Percentiles rank a stretch among this genome's conserved stretches.
Conservation (phyloP, 1,140 invertebrate species). For the Drosophila pandora region DNA sequence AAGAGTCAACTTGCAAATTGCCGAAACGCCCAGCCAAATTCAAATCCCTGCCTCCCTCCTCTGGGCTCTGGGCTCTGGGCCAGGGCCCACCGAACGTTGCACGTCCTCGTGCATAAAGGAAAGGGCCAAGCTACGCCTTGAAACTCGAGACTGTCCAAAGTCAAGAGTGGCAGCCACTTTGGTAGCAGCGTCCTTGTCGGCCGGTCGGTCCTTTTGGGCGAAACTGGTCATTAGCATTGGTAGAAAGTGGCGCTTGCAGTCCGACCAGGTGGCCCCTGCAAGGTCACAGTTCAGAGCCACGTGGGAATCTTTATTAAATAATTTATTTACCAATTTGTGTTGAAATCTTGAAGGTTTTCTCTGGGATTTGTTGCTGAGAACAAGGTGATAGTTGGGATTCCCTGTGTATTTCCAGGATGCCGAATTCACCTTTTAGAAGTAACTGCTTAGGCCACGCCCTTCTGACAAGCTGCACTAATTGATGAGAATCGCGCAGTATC, state of each 20-base stretch:
- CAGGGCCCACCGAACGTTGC: constrained; percentile 31
- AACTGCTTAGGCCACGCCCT: not conserved
- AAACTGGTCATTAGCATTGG: constrained; percentile 36
- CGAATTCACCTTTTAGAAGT: not conserved
- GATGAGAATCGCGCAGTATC: constrained; percentile 10
- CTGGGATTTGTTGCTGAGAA: not conserved
- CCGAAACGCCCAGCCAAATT: constrained; percentile 39
- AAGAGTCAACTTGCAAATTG: constrained; percentile 49
- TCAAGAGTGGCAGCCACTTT: constrained; percentile 36
- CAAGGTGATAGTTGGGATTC: not conserved
- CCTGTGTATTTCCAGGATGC: not conserved
- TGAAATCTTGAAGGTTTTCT: constrained; percentile 13
- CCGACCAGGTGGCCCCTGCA: constrained; percentile 15
- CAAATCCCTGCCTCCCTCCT: not conserved
- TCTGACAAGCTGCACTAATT: constrained; percentile 44
- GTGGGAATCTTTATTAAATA: constrained; percentile 45
- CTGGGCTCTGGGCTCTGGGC: constrained; percentile 17
- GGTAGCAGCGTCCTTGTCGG: constrained; percentile 1
- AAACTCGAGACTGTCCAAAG: constrained; percentile 36
- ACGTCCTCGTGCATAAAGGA: constrained; percentile 37
- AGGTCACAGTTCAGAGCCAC: constrained; percentile 42
- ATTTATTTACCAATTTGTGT: constrained; percentile 23
- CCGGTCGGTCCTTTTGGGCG: not conserved
- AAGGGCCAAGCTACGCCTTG: not conserved
- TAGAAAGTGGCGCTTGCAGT: constrained; percentile 1